Evolutionary conservation across 2,888 invertebrate species (phyloP), one percentile per base, ranked within the genome.

Genomic region (Ypsolopha sequella): DNA sequence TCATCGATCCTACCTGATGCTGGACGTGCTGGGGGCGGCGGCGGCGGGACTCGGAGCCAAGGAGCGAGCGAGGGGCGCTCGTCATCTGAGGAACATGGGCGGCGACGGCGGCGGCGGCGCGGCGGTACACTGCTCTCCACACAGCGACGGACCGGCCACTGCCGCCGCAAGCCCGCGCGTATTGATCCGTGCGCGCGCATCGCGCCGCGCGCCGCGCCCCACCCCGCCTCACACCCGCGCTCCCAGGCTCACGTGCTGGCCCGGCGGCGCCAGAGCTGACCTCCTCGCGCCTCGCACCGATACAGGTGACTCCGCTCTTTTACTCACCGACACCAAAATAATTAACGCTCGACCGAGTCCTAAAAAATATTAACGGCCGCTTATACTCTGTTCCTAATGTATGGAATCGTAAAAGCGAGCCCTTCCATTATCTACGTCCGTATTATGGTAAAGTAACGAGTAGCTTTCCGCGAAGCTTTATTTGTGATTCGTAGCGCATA

Each of bases 21-120:
- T 58, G 70, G 61, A 75, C 72, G 76, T 71, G 73, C 70, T 71
- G 75, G 73, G 66, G 64, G 69, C 68, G 69, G 76, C 76, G 75
- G 62, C 59, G 77, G 76, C 75, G 62, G 60, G 63, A 76, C 76
- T 75, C 61, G 65, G 62, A 65, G 62, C 69, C 64, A 63, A 60
- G 68, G 67, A 70, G 74, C 64, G 62, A 70, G 75, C 72, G 68
- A 74, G 74, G 75, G 81, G 72, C 76, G 81, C 85, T 81, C 86
- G 88, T 88, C 88, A 80, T 84, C 81, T 86, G 84, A 79, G 76
- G 77, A 74, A 73, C 79, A 81, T 82, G 81, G 72, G 77, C 68
- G 64, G 64, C 63, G 59, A 62, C 58, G 60, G 62, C 61, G 62
- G 63, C 58, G 63, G 47, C 52, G 55, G 53, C 54, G 54, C 73